These are phyloP conservation scores for Scaptomyza tumidula DNA, from an alignment of 2,888 invertebrate species.

Conservation along the genomic window DNA sequence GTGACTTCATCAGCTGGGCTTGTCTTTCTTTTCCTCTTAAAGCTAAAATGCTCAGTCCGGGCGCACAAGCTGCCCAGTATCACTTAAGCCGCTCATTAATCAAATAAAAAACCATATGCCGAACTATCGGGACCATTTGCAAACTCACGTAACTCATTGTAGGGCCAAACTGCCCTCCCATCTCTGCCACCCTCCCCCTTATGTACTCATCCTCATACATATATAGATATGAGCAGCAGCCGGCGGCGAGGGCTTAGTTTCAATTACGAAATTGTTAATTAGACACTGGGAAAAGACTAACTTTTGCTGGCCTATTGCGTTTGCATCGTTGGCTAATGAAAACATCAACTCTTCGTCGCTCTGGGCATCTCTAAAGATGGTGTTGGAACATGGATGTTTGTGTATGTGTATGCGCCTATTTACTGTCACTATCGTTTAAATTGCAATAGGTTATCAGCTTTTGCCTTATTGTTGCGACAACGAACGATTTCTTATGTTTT, in stretches of 20 bases:
- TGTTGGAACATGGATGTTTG: constrained; percentile 12
- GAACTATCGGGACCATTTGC: constrained; percentile 59
- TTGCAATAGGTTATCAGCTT: constrained; percentile 23
- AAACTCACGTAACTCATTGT: constrained; percentile 49
- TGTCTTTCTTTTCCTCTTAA: constrained; percentile 41
- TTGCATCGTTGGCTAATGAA: constrained; percentile 59
- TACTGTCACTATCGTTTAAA: constrained; percentile 17
- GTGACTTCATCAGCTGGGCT: constrained; percentile 73
- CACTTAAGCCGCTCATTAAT: constrained; percentile 77
- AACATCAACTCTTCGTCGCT: constrained; percentile 51
- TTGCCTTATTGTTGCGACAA: constrained; percentile 11
- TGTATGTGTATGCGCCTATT: constrained; percentile 2
- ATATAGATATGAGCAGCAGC: background rate
- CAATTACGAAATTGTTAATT: constrained; percentile 72
- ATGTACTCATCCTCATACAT: background rate
- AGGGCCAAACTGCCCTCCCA: constrained; percentile 11
- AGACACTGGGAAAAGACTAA: constrained; percentile 48
- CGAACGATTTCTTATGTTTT: background rate
- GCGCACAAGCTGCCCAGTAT: constrained; percentile 50
- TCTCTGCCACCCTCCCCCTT: background rate
- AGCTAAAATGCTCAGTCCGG: constrained; percentile 44
- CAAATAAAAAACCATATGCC: constrained; percentile 52
- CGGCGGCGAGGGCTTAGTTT: constrained; percentile 49
- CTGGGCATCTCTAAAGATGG: constrained; percentile 20
- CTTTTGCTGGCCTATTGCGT: constrained; percentile 47